Evolutionary conservation across 2,797 vertebrate genomes (phyloP).

Genomic region (Chiloscyllium punctatum): DNA sequence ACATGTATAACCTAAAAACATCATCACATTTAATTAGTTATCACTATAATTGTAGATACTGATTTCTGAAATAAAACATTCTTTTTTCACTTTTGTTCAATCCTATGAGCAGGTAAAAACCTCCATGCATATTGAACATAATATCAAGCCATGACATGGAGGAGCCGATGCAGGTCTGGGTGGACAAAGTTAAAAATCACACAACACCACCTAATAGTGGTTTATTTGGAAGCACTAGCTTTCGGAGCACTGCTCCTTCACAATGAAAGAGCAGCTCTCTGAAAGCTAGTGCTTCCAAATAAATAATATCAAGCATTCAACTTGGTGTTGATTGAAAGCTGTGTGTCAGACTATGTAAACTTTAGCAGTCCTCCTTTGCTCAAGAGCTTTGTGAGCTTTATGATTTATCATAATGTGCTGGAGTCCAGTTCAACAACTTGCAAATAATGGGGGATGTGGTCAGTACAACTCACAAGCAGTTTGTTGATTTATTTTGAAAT

Average conservation of each 20-base stretch:
- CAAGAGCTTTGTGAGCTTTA: neutral
- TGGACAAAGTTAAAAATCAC: no score
- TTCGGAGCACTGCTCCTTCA: no score
- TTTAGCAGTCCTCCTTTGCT: neutral
- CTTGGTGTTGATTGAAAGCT: neutral
- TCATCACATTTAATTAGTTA: neutral
- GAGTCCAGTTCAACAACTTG: neutral
- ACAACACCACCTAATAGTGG: no score
- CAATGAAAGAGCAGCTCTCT: no score
- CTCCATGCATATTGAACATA: neutral
- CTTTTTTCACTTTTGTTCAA: neutral
- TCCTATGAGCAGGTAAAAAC: neutral
- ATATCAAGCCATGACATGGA: no score
- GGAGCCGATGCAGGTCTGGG: no score
- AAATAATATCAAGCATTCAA: neutral
- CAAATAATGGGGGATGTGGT: neutral
- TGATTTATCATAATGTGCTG: neutral
- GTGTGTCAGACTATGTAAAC: neutral
- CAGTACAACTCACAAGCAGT: neutral
- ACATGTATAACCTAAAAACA: neutral
- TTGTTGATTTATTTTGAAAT: neutral
- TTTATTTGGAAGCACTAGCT: no score
- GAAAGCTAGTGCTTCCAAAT: no score
- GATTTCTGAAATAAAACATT: neutral
- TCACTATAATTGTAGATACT: neutral